Percentiles rank a stretch among this genome's conserved stretches.
phyloP scores from a whole-genome alignment of 2,888 invertebrate species.

The Pycnomerus fuliginosus region DNA sequence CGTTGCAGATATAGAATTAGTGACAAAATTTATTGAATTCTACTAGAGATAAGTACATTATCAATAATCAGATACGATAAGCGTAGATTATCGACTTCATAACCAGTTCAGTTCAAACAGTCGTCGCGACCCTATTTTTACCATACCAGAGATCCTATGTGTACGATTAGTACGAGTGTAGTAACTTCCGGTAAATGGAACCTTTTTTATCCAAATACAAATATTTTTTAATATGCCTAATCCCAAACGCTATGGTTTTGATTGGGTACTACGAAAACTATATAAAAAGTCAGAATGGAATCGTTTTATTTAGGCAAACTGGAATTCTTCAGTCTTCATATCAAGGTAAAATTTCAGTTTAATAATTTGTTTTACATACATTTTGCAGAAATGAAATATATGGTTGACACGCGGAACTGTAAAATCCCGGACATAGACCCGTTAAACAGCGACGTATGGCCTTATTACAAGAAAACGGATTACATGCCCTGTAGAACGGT shows the following conservation, averaged over 20 bases:
- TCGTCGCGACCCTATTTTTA: too few species aligned
- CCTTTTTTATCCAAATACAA: constrained; percentile 8
- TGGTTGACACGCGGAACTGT: constrained; percentile 37
- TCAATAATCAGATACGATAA: too few species aligned
- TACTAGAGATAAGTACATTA: too few species aligned
- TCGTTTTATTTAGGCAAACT: constrained; percentile 11
- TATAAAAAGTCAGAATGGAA: constrained; percentile 6
- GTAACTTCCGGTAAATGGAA: too few species aligned
- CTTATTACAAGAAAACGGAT: constrained; percentile 31
- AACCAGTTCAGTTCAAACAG: too few species aligned
- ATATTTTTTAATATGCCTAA: constrained; percentile 20
- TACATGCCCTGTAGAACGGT: constrained; percentile 34
- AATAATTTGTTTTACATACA: too few species aligned
- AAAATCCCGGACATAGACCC: constrained; percentile 40
- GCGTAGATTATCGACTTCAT: too few species aligned
- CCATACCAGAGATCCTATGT: too few species aligned
- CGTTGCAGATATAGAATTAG: too few species aligned
- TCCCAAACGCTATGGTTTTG: constrained; percentile 20
- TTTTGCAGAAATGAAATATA: constrained; percentile 28
- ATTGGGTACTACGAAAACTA: constrained; percentile 19
- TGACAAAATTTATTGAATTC: too few species aligned
- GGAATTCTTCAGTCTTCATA: constrained; percentile 1
- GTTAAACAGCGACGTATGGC: constrained; percentile 35
- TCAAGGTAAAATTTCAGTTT: background rate
- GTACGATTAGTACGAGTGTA: too few species aligned